Evolutionary conservation across 1,140 invertebrate species (phyloP).

Genomic region (Teleogryllus occipitalis): DNA sequence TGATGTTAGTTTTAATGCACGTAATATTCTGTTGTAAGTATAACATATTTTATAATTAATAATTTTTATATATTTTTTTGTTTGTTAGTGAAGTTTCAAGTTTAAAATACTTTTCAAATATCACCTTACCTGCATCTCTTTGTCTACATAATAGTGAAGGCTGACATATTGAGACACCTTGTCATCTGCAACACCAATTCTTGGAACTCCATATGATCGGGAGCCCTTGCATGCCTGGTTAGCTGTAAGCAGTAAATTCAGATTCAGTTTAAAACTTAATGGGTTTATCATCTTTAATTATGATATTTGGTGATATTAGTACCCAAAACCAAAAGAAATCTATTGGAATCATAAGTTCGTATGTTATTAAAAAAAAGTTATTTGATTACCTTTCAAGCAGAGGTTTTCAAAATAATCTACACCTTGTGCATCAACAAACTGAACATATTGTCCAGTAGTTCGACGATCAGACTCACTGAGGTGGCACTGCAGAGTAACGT

Average conservation of each 20-base stretch:
- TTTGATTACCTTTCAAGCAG: conserved; percentile 65
- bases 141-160: conserved; percentile 87
- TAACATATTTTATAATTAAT: neutral
- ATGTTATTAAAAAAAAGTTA: neutral
- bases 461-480: conserved; percentile 80
- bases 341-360: neutral
- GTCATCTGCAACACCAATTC: conserved; percentile 79
- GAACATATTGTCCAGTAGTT: conserved; percentile 71
- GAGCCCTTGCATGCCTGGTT: conserved; percentile 74
- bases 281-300: neutral
- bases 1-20: neutral
- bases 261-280: neutral
- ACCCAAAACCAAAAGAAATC: neutral
- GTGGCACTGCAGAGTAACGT: conserved; percentile 82
- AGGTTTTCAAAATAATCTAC: conserved; percentile 94
- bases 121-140: conserved; percentile 65
- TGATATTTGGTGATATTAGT: neutral
- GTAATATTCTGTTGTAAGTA: neutral
- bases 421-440: conserved; percentile 80
- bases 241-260: conserved; percentile 32
- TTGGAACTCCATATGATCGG: conserved; percentile 64
- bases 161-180: conserved; percentile 85
- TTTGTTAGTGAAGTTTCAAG: neutral
- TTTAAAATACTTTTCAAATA: neutral
- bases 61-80: neutral